Evolutionary conservation across 2,113 vertebrate species (phyloP).

Genomic region (Lates calcarifer): DNA sequence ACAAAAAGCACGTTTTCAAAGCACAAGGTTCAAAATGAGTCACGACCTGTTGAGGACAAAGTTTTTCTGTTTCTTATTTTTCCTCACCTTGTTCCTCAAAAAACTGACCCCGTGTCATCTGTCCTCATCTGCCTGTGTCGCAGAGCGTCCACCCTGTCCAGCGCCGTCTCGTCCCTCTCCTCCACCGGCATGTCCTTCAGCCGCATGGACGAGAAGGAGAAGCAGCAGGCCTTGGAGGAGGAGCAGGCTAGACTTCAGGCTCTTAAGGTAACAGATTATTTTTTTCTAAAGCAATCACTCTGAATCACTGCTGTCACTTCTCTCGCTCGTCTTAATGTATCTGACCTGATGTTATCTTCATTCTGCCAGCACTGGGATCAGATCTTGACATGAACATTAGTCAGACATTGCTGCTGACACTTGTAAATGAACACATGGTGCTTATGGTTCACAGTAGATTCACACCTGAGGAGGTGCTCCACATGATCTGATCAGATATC

Average conservation of each 20-base stretch:
- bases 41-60: neutral
- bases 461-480: too few species aligned
- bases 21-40: neutral
- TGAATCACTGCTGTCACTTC: constrained; percentile 8
- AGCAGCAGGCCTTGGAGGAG: constrained; percentile 92
- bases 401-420: too few species aligned
- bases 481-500: neutral
- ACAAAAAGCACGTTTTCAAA: neutral
- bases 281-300: neutral
- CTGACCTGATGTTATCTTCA: too few species aligned
- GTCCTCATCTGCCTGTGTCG: too few species aligned
- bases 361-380: too few species aligned
- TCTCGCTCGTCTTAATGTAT: too few species aligned
- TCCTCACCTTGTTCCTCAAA: too few species aligned
- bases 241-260: constrained; percentile 92
- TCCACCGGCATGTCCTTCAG: constrained; percentile 93
- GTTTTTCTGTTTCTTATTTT: too few species aligned
- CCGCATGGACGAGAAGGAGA: constrained; percentile 94
- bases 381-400: too few species aligned
- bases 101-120: too few species aligned
- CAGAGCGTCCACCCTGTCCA: constrained; percentile 93
- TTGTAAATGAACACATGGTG: too few species aligned
- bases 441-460: too few species aligned
- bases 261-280: constrained; percentile 86
- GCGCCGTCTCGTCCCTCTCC: constrained; percentile 92